Conservation (phyloP, 2,888 invertebrate species). For the Chromoteleia sp. region DNA sequence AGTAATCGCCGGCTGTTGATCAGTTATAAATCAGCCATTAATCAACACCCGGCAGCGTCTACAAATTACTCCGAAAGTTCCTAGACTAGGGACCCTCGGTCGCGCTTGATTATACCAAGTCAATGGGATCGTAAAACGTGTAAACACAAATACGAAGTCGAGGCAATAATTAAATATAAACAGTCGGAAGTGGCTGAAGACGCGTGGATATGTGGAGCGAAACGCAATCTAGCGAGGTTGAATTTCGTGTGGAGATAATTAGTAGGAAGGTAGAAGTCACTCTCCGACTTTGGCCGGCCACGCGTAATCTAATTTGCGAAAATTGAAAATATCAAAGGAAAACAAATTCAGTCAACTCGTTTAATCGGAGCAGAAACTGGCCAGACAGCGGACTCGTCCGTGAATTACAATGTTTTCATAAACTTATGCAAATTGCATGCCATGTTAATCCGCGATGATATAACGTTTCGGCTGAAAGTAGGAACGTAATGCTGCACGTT, state of each 20-base stretch:
- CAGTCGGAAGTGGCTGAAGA: slow-evolving; percentile 51
- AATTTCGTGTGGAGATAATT: slow-evolving; percentile 68
- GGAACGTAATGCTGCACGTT: slow-evolving; percentile 42
- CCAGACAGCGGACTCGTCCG: slow-evolving; percentile 35
- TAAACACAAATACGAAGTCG: slow-evolving; percentile 40
- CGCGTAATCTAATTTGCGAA: slow-evolving; percentile 72
- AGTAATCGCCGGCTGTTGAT: slow-evolving; percentile 43
- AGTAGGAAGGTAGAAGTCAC: slow-evolving; percentile 36
- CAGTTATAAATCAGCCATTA: slow-evolving; percentile 57
- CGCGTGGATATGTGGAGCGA: background rate
- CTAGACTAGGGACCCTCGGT: background rate
- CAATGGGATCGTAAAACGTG: slow-evolving; percentile 25
- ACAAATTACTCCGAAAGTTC: slow-evolving; percentile 25
- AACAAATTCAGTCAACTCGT: slow-evolving; percentile 47
- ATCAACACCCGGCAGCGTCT: slow-evolving; percentile 49
- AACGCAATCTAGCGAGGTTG: slow-evolving; percentile 26
- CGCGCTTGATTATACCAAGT: background rate
- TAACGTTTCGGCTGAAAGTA: slow-evolving; percentile 49
- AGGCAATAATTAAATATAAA: slow-evolving; percentile 62
- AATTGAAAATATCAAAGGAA: slow-evolving; percentile 74
- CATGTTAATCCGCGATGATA: slow-evolving; percentile 60
- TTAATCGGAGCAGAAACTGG: slow-evolving; percentile 42
- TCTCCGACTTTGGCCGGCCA: slow-evolving; percentile 6
- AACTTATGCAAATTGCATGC: slow-evolving; percentile 58
- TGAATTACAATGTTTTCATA: slow-evolving; percentile 66